These are phyloP conservation scores for Deladenus siricidicola DNA, from an alignment of 2,888 invertebrate genomes.

Conservation along the genomic window DNA sequence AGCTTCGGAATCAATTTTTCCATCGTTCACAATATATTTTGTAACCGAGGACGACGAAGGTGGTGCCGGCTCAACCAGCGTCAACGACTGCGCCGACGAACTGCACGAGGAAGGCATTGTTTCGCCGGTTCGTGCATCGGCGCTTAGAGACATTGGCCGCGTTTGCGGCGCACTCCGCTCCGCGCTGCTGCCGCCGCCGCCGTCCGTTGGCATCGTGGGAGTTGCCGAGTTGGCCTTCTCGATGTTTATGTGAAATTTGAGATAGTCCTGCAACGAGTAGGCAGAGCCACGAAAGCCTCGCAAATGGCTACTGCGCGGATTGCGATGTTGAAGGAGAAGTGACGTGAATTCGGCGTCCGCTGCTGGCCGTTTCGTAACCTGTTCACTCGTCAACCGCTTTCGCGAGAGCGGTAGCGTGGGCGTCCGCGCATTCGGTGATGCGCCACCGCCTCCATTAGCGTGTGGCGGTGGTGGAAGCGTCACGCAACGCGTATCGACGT, in stretches of 20 bases:
- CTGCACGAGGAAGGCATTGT: background rate
- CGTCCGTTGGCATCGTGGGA: background rate
- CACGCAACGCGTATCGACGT: background rate
- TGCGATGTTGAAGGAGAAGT: background rate
- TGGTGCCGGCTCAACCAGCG: background rate
- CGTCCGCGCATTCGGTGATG: background rate
- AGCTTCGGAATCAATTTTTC: too few species aligned
- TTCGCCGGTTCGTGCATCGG: background rate
- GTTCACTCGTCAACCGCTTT: background rate
- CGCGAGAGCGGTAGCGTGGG: background rate
- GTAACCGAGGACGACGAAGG: too few species aligned
- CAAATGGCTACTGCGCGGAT: background rate
- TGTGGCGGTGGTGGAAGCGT: background rate
- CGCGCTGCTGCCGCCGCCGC: background rate
- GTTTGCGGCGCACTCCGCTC: background rate
- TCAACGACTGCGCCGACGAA: background rate
- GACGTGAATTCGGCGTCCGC: background rate
- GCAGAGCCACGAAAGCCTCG: background rate
- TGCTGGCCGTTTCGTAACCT: background rate
- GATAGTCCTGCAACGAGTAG: background rate
- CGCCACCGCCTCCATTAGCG: background rate
- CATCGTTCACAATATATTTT: too few species aligned
- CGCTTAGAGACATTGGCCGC: background rate
- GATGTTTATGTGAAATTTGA: background rate
- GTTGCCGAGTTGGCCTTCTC: background rate